phyloP scores from a whole-genome alignment of 1,140 invertebrate genomes.

The Octopus bimaculoides region DNA sequence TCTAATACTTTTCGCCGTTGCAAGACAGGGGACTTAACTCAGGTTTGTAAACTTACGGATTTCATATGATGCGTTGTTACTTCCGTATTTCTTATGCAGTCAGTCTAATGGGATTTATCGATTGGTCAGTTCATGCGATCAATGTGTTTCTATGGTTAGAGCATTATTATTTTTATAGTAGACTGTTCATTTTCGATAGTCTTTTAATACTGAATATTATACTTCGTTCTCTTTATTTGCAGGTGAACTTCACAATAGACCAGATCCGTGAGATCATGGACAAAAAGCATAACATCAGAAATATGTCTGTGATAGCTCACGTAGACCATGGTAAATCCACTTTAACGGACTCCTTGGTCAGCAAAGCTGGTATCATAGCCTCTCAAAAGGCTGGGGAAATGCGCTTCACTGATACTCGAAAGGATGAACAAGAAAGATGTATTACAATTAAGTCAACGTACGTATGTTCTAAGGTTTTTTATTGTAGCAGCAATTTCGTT shows the following conservation, averaged over 20 bases:
- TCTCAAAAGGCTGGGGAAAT: slow-evolving; percentile 97
- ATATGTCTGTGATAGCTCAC: slow-evolving; percentile 99
- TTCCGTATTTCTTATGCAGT: too few relatives aligned
- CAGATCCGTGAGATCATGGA: slow-evolving; percentile 99
- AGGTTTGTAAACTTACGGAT: too few relatives aligned
- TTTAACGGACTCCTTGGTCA: slow-evolving; percentile 97
- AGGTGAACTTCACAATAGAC: slow-evolving; percentile 99
- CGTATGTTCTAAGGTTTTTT: slow-evolving; percentile 56
- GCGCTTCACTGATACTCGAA: slow-evolving; percentile 97
- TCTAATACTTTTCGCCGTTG: too few relatives aligned
- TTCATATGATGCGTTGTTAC: too few relatives aligned
- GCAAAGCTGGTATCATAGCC: slow-evolving; percentile 99
- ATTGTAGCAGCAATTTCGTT: background rate
- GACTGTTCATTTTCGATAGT: too few relatives aligned
- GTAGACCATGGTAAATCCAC: slow-evolving; percentile 99
- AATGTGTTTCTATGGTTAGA: too few relatives aligned
- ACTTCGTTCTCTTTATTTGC: slow-evolving; percentile 13
- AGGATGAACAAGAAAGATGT: slow-evolving; percentile 99
- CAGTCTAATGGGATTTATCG: background rate
- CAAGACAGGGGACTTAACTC: too few relatives aligned
- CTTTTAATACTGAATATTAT: too few relatives aligned
- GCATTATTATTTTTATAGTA: too few relatives aligned
- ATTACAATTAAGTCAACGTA: slow-evolving; percentile 99
- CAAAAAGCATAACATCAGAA: slow-evolving; percentile 98
- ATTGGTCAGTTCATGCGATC: too few relatives aligned